Conservation (phyloP, 2,113 vertebrate species). For the Ailurus styani region DNA sequence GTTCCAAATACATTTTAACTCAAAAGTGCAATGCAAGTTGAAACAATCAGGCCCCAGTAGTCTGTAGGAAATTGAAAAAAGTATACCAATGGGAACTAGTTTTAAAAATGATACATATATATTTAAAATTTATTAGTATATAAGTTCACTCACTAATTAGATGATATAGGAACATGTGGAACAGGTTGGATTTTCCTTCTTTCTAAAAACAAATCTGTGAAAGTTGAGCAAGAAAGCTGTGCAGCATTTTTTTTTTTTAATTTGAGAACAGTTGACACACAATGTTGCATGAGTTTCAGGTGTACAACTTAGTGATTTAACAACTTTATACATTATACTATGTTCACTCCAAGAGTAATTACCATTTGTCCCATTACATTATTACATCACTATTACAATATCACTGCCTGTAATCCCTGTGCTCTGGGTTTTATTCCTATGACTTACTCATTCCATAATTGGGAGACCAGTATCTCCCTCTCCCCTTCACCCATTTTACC, state of each 20-base stretch:
- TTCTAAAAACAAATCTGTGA: background rate
- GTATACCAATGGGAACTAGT: background rate
- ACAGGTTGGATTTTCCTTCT: background rate
- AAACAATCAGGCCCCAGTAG: background rate
- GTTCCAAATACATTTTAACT: background rate
- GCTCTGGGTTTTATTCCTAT: background rate
- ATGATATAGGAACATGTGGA: background rate
- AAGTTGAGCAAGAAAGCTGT: background rate
- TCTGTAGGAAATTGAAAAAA: background rate
- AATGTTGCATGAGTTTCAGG: background rate
- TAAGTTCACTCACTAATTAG: background rate
- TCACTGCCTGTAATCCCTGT: background rate
- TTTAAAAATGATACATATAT: background rate
- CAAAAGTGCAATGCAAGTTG: background rate
- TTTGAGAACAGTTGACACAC: background rate
- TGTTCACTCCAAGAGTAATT: background rate
- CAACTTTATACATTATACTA: background rate
- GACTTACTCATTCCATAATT: background rate
- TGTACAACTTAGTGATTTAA: background rate
- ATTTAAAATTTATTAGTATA: background rate
- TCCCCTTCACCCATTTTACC: background rate
- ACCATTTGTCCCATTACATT: background rate
- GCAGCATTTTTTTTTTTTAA: background rate
- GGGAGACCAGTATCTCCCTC: background rate
- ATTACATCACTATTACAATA: background rate